Evolutionary conservation across 2,888 invertebrate genomes (phyloP).

Genomic region (Lysandra coridon): DNA sequence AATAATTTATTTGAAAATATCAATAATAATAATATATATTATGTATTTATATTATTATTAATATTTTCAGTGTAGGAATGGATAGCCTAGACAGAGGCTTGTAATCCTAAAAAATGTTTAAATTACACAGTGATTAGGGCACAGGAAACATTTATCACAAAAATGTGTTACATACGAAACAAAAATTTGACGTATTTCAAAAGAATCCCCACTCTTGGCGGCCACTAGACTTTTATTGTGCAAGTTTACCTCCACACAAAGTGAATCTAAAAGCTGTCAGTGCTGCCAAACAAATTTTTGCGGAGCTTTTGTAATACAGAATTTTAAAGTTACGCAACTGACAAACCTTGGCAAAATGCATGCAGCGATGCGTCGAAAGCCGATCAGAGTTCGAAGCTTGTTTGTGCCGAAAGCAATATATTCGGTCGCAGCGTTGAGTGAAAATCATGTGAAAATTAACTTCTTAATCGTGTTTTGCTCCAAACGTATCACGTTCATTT

Average conservation of each 20-base stretch:
- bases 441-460: conserved; percentile 52
- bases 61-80: too few relatives aligned
- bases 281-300: conserved; percentile 20
- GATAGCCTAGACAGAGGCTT: too few relatives aligned
- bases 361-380: conserved; percentile 38
- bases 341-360: conserved; percentile 31
- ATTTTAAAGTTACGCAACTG: conserved; percentile 26
- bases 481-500: conserved; percentile 37
- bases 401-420: conserved; percentile 39
- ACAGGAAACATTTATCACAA: neutral
- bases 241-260: neutral
- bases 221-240: neutral
- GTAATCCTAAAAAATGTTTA: too few relatives aligned
- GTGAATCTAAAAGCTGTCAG: conserved; percentile 17
- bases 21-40: too few relatives aligned
- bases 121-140: too few relatives aligned
- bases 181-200: neutral
- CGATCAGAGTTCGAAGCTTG: conserved; percentile 37
- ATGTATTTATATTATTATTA: too few relatives aligned
- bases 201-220: neutral
- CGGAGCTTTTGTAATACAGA: conserved; percentile 9
- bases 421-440: conserved; percentile 34
- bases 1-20: too few relatives aligned
- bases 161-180: neutral
- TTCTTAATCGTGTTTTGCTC: conserved; percentile 56